Evolutionary conservation across 2,797 vertebrate genomes (phyloP), one percentile per base, ranked within the genome.

Genomic region (Gymnoscopelus braueri): DNA sequence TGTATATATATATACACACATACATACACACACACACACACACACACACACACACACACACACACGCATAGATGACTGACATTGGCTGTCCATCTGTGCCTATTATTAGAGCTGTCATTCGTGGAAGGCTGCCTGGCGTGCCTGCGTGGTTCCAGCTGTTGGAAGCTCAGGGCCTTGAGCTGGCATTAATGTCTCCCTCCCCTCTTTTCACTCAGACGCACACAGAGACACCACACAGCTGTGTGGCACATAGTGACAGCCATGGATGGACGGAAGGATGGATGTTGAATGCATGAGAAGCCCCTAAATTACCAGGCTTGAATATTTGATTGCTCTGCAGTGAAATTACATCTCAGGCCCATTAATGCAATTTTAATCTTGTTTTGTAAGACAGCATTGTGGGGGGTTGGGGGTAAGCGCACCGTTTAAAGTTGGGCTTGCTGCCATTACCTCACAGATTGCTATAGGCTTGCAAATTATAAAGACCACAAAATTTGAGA

Each of bases 341-440:
- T 93, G 89, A 94, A 94, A 94, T 94, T 86, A 89, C 91, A 90
- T 93, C 92, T 90, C 92, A 87, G 89, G 88, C 71, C 91, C 87
- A 88, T 91, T 94, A 93, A 95, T 93, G 93, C 89, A 90, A 94
- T 93, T 94, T 94, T 91, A 92, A 94, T 94, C 94, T 92, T 93
- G 92, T 91, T 93, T 93, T 94, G 93, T 93, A 85, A 88, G 88
- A 44, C 39, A 44, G 82, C 89, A 82, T 88, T 58, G 81, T 77
- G 73, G 90, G 86, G 87, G 88, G 84, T 80, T 85, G 86, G 87
- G 88, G 84, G 81, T 85, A 78, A 83, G 87, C 82, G 85, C 88
- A 73, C 67, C 35, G 82, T 89, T 92, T 88, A 82, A 91, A 94
- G 90, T 86, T 89, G 91, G 85, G 88, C 90, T 89, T 86, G 89